phyloP scores from a whole-genome alignment of 2,113 vertebrate species.

The Peromyscus polionotus region DNA sequence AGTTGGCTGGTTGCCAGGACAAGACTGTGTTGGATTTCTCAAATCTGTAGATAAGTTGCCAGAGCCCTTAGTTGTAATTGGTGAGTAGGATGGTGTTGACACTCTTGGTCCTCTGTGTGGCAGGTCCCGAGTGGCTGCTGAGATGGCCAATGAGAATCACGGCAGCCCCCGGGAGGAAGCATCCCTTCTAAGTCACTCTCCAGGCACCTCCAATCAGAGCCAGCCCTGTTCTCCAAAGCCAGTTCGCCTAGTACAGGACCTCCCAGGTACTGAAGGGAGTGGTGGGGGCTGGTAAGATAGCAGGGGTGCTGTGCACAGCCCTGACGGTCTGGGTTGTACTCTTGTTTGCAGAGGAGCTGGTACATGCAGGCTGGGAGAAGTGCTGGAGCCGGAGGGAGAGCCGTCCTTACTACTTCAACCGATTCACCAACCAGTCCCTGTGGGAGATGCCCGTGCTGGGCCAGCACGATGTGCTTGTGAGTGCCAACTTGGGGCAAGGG shows the following conservation, averaged over 20 bases:
- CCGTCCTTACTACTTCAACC: conserved; percentile 98
- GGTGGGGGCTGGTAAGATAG: not conserved
- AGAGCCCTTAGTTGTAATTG: conserved; percentile 7
- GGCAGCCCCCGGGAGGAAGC: conserved; percentile 92
- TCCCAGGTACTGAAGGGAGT: conserved; percentile 92
- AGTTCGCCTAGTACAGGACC: conserved; percentile 93
- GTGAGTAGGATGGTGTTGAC: conserved; percentile 24
- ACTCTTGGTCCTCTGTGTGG: conserved; percentile 42
- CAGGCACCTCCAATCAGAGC: conserved; percentile 92
- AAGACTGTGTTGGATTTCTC: not conserved
- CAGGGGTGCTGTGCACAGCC: not conserved
- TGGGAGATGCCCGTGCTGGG: conserved; percentile 99
- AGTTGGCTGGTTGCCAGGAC: not conserved
- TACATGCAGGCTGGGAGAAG: conserved; percentile 99
- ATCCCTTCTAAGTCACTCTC: conserved; percentile 91
- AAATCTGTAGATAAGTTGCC: not conserved
- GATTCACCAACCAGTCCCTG: conserved; percentile 99
- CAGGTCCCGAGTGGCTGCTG: conserved; percentile 87
- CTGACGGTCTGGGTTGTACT: not conserved
- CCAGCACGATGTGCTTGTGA: conserved; percentile 98
- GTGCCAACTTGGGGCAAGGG: conserved; percentile 70
- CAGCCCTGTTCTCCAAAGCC: conserved; percentile 94
- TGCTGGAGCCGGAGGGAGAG: conserved; percentile 99
- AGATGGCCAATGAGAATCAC: conserved; percentile 98
- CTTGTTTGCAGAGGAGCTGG: conserved; percentile 93